phyloP scores from a whole-genome alignment of 2,797 vertebrate species.

The Gobionotothen gibberifrons region DNA sequence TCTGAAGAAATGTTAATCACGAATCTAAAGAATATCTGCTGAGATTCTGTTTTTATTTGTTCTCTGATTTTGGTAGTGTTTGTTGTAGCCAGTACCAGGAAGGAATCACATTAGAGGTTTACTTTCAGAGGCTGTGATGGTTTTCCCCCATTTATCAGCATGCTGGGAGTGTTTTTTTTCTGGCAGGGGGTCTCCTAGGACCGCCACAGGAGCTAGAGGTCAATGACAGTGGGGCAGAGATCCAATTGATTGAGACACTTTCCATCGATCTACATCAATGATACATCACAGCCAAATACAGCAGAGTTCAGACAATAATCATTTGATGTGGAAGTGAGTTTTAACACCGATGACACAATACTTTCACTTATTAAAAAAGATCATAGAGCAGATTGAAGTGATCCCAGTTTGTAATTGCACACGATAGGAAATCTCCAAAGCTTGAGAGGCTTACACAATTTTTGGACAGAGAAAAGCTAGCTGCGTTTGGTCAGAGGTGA shows the following conservation, averaged over 20 bases:
- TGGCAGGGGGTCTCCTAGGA: constrained; percentile 50
- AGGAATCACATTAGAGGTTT: constrained; percentile 49
- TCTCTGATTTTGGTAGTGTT: constrained; percentile 34
- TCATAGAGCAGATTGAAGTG: constrained; percentile 11
- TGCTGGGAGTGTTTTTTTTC: constrained; percentile 50
- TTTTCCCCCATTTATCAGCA: constrained; percentile 45
- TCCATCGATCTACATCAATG: constrained; percentile 59
- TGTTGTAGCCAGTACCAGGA: constrained; percentile 42
- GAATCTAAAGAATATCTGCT: constrained; percentile 3
- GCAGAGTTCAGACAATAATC: constrained; percentile 29
- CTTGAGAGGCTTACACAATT: constrained; percentile 10
- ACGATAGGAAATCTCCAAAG: constrained; percentile 1
- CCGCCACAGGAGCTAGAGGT: constrained; percentile 61
- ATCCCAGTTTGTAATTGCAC: neutral
- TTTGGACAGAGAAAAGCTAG: constrained; percentile 13
- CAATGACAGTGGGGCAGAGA: constrained; percentile 68
- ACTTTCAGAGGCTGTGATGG: constrained; percentile 39
- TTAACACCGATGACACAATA: constrained; percentile 19
- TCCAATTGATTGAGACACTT: constrained; percentile 51
- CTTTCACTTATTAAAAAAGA: constrained; percentile 11
- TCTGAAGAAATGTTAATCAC: constrained; percentile 14
- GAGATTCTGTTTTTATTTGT: constrained; percentile 7
- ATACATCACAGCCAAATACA: constrained; percentile 58
- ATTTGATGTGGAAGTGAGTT: neutral
- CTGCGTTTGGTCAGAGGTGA: constrained; percentile 8